Evolutionary conservation across 2,888 invertebrate genomes (phyloP).

Genomic region (Proisotoma minuta): DNA sequence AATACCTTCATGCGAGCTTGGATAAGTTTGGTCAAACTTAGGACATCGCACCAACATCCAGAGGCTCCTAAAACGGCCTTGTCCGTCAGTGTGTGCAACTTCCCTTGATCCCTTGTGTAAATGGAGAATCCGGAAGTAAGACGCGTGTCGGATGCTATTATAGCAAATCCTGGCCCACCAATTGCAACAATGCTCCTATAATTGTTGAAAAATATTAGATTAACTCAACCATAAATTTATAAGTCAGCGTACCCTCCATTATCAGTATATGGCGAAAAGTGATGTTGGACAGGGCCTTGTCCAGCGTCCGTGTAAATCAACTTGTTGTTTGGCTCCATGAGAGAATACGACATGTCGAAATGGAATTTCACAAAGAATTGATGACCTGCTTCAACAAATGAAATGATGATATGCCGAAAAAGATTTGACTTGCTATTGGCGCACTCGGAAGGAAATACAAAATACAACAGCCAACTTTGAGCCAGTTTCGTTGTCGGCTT

Average conservation of each 20-base stretch:
- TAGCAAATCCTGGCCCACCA: slow-evolving; percentile 89
- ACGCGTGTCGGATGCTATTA: slow-evolving; percentile 93
- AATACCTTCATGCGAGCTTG: slow-evolving; percentile 75
- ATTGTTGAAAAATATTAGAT: neutral
- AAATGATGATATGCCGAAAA: too few relatives aligned
- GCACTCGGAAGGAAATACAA: too few relatives aligned
- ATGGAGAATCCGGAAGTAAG: slow-evolving; percentile 87
- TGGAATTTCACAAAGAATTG: too few relatives aligned
- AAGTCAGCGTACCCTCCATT: slow-evolving; percentile 65
- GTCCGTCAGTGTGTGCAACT: slow-evolving; percentile 74
- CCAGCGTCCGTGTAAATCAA: slow-evolving; percentile 21
- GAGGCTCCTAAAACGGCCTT: slow-evolving; percentile 86
- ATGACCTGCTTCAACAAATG: too few relatives aligned
- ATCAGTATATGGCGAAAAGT: slow-evolving; percentile 67
- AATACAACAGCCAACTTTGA: too few relatives aligned
- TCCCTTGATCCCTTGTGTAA: slow-evolving; percentile 80
- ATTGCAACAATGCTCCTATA: slow-evolving; percentile 87
- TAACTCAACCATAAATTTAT: neutral
- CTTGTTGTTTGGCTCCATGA: slow-evolving; percentile 14
- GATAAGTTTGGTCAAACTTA: slow-evolving; percentile 79
- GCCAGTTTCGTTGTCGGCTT: too few relatives aligned
- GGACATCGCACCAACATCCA: slow-evolving; percentile 96
- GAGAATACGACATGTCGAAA: slow-evolving; percentile 20
- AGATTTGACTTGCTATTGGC: too few relatives aligned
- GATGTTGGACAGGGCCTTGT: slow-evolving; percentile 51